Evolutionary conservation across 2,888 invertebrate genomes (phyloP).

Genomic region (Alloscopus bannaensis): DNA sequence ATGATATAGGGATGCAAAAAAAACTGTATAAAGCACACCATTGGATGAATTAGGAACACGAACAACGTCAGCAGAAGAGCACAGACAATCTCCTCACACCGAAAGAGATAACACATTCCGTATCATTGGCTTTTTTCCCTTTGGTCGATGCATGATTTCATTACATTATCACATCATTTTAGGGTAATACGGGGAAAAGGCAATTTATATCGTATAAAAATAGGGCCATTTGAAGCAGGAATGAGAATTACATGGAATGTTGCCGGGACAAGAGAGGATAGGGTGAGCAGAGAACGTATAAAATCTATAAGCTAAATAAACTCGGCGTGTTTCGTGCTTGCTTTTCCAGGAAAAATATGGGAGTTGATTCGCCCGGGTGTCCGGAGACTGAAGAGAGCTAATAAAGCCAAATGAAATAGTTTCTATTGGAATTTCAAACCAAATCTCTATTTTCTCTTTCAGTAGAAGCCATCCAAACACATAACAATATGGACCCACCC

Average conservation of each 20-base stretch:
- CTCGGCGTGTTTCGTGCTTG: constrained; percentile 4
- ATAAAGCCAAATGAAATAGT: constrained; percentile 70
- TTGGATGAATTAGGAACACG: too few relatives aligned
- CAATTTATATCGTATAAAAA: constrained; percentile 32
- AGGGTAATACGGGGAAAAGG: constrained; percentile 42
- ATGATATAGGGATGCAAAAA: constrained; percentile 51
- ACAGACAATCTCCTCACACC: too few relatives aligned
- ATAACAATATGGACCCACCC: constrained; percentile 55
- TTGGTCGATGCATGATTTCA: constrained; percentile 29
- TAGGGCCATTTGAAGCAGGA: constrained; percentile 20
- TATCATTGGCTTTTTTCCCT: too few relatives aligned
- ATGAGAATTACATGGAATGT: not conserved
- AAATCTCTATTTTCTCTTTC: constrained; percentile 45
- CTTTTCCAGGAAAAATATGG: too few relatives aligned
- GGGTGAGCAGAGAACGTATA: not conserved
- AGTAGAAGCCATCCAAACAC: not conserved
- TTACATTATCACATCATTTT: constrained; percentile 58
- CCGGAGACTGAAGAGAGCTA: constrained; percentile 48
- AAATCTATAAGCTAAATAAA: too few relatives aligned
- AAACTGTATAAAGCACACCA: too few relatives aligned
- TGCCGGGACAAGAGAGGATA: not conserved
- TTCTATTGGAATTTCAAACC: constrained; percentile 62
- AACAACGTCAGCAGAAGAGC: too few relatives aligned
- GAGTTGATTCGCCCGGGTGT: not conserved
- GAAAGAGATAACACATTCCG: too few relatives aligned